Evolutionary conservation across 2,113 vertebrate genomes (phyloP), one percentile per base, ranked within the genome.

Genomic region (Eubucco bourcierii): DNA sequence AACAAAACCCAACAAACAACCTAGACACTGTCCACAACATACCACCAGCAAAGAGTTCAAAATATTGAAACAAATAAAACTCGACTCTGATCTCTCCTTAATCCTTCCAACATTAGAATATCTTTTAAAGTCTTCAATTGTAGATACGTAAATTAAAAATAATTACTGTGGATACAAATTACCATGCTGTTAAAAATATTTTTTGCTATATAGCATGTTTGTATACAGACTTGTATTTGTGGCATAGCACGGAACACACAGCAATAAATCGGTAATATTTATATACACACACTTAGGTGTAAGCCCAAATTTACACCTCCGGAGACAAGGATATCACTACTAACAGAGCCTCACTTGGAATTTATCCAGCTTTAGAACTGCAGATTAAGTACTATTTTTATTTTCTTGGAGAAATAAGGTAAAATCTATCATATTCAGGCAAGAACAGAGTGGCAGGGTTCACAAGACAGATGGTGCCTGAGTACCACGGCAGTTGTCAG

Each of bases 401-500:
- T 88, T 92, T 92, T 60, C 89, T 59, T 80, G 74, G 41, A 81
- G 66, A 89, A 96, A 80, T 53, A 89, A 92, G 79, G 87, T 82
- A 94, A 70, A 85, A 90, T 83, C 65, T 78, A 85, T 90, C 87
- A 60, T 83, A 66, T 53, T 74, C 71, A 90, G 84, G 81, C 79
- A 76, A 71, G 79, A 92, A 74, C 87, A 95, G 94, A 89, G 94
- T 84, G 88, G 78, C 80, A 94, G 76, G 47, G 87, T 74, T 95
- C 91, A 94, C 75, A 74, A 95, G 87, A 94, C 94, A 96, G 96
- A 95, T 96, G 96, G 96, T 96, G 91, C 87, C 68, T 56, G 41
- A 85, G 92, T 37, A 72, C 80, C 89, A 91, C 80, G 84, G 86
- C 90, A 92, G 87, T 93, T 96, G 95, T 92, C 95, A 92, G 81